Evolutionary conservation across 2,113 vertebrate genomes (phyloP).

Genomic region (Monopterus albus): DNA sequence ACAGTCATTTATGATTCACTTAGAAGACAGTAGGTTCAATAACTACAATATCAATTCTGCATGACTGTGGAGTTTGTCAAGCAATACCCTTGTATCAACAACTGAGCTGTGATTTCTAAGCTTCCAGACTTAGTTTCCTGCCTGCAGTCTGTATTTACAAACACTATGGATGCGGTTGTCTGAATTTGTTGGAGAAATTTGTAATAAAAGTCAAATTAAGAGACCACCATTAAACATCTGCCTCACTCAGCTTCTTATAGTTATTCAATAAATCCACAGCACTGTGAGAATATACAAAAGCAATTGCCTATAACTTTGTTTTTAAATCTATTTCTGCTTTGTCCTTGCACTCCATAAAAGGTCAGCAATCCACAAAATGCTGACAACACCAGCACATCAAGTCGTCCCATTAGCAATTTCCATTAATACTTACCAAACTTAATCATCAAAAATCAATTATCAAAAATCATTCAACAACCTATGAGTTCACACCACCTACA

Average conservation of each 20-base stretch:
- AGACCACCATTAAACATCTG: slow-evolving; percentile 37
- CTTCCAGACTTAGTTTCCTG: background rate
- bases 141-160: background rate
- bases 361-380: slow-evolving; percentile 49
- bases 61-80: background rate
- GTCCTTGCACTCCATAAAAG: slow-evolving; percentile 23
- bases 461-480: too few relatives aligned
- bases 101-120: background rate
- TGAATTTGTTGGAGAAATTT: slow-evolving; percentile 21
- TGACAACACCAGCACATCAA: slow-evolving; percentile 28
- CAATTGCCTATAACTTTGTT: slow-evolving; percentile 37
- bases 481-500: too few relatives aligned
- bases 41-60: background rate
- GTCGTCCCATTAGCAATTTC: too few relatives aligned
- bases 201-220: slow-evolving; percentile 51
- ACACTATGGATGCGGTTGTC: background rate
- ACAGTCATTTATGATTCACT: background rate
- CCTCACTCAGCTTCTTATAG: slow-evolving; percentile 29
- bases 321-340: slow-evolving; percentile 50
- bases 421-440: too few relatives aligned
- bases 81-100: slow-evolving; percentile 3
- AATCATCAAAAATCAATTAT: too few relatives aligned
- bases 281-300: slow-evolving; percentile 9
- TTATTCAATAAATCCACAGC: slow-evolving; percentile 30
- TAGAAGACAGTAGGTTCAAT: background rate